A percentile compares a stretch with the other conserved stretches of the same genome.
Conservation (phyloP, 2,797 vertebrate species). For the Hydrocynus forskahlii region DNA sequence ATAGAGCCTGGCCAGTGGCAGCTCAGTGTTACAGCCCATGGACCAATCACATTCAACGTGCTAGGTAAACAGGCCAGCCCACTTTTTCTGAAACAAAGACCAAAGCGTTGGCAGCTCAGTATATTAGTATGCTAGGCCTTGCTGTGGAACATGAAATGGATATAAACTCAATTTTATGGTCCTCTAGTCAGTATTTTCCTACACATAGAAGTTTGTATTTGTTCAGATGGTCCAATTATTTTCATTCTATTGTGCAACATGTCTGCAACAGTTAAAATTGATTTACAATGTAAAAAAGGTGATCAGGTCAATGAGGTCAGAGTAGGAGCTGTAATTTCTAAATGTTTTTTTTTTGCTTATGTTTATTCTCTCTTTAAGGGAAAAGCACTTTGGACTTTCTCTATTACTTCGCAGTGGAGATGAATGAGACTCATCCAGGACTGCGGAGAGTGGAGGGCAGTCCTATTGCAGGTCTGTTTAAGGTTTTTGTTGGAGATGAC, state of each 20-base stretch:
- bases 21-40: conserved; percentile 69
- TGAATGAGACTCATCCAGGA: conserved; percentile 85
- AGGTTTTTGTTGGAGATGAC: neutral
- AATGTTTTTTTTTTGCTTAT: neutral
- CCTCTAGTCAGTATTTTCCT: no score
- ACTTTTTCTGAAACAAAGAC: neutral
- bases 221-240: neutral
- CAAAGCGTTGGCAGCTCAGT: neutral
- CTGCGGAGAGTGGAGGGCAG: conserved; percentile 80
- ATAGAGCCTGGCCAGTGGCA: conserved; percentile 79
- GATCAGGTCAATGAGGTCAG: neutral
- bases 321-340: neutral
- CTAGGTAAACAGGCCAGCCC: conserved; percentile 75
- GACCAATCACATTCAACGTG: conserved; percentile 75
- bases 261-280: no score
- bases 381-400: conserved; percentile 86
- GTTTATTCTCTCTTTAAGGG: conserved; percentile 64
- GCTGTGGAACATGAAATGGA: neutral
- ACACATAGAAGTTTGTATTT: neutral
- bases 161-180: neutral
- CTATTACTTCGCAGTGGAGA: conserved; percentile 82
- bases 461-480: conserved; percentile 75
- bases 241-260: no score
- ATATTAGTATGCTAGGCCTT: neutral
- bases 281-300: neutral